Conservation (phyloP, 2,113 vertebrate genomes). For the Aramus guarauna region DNA sequence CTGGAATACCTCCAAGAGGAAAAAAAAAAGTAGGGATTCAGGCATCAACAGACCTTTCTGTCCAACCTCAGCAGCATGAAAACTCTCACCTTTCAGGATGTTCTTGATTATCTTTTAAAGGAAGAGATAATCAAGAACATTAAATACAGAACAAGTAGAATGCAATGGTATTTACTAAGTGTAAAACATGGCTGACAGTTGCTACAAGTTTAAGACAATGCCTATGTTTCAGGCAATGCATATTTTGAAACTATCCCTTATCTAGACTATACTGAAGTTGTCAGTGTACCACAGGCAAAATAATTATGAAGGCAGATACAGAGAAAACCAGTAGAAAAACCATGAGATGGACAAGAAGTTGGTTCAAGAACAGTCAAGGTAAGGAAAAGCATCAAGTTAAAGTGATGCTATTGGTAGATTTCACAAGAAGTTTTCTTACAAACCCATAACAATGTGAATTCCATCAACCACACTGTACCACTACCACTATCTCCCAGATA, state of each 20-base stretch:
- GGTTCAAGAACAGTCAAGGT: not conserved
- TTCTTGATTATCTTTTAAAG: not conserved
- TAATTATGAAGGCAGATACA: not conserved
- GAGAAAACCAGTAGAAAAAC: not conserved
- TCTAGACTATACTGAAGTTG: not conserved
- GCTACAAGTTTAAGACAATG: not conserved
- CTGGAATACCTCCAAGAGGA: not conserved
- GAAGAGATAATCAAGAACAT: not conserved
- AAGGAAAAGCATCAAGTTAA: not conserved
- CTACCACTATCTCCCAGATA: not conserved
- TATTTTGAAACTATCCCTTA: not conserved
- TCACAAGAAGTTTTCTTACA: not conserved
- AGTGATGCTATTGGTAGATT: not conserved
- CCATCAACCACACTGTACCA: not conserved
- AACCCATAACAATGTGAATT: not conserved
- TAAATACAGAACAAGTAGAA: not conserved
- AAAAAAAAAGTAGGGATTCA: not conserved
- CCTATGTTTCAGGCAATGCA: not conserved
- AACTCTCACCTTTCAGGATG: not conserved
- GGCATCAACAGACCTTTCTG: not conserved
- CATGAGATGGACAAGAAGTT: not conserved
- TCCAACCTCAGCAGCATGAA: not conserved
- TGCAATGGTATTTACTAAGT: not conserved
- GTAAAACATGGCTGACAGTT: not conserved
- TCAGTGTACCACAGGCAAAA: not conserved